Conservation (phyloP, 2,797 vertebrate species). For the Echeneis naucrates region DNA sequence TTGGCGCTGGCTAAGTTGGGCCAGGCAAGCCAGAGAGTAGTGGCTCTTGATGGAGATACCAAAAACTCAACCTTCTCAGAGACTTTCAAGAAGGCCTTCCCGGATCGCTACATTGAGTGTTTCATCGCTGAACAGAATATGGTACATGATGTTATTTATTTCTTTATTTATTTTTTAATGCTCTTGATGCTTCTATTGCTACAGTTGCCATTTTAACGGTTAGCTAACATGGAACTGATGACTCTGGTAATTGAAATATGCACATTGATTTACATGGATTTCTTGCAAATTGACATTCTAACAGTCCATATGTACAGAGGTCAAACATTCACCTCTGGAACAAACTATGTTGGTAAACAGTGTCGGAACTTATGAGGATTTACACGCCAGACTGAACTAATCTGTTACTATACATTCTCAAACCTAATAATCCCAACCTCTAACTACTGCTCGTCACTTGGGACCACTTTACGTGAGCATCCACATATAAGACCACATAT, state of each 20-base stretch:
- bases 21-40: slow-evolving; percentile 80
- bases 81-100: slow-evolving; percentile 88
- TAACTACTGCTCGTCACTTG: slow-evolving; percentile 4
- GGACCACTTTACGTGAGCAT: neutral
- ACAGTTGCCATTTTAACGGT: neutral
- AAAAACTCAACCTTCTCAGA: slow-evolving; percentile 92
- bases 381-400: slow-evolving; percentile 50
- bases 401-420: slow-evolving; percentile 60
- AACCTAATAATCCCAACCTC: slow-evolving; percentile 28
- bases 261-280: neutral
- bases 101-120: slow-evolving; percentile 91
- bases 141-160: slow-evolving; percentile 56
- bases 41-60: slow-evolving; percentile 90
- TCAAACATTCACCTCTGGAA: neutral
- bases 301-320: neutral
- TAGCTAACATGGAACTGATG: neutral
- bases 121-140: slow-evolving; percentile 90
- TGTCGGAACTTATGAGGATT: too few relatives aligned
- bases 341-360: too few relatives aligned
- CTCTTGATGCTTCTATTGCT: neutral
- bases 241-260: neutral
- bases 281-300: neutral
- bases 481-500: neutral
- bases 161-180: too few relatives aligned
- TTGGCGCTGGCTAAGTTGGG: slow-evolving; percentile 87